A percentile compares a stretch with the other conserved stretches of the same genome.
Evolutionary conservation across 2,888 invertebrate genomes (phyloP).

Genomic region (Sepiola atlantica): DNA sequence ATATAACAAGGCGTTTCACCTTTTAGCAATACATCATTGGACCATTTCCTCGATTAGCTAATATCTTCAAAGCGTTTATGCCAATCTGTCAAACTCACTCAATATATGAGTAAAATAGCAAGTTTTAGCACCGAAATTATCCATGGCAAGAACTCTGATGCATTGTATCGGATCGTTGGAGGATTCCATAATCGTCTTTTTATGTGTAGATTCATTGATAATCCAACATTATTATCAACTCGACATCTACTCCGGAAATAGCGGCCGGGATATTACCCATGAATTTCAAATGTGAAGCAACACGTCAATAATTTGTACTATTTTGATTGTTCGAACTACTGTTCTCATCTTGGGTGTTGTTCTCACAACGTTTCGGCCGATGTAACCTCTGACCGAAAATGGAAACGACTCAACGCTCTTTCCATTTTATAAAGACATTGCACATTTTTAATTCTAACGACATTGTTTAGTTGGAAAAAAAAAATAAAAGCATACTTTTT

Average conservation of each 20-base stretch:
- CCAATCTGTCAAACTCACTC: background rate
- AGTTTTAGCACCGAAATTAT: background rate
- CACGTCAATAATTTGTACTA: background rate
- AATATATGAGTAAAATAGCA: background rate
- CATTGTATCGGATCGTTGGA: background rate
- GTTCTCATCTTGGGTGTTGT: no score
- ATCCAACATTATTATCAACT: background rate
- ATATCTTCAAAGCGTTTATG: background rate
- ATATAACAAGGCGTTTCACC: no score
- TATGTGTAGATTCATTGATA: background rate
- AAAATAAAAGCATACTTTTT: no score
- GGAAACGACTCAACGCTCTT: no score
- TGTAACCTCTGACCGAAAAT: no score
- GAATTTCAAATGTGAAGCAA: background rate
- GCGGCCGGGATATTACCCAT: background rate
- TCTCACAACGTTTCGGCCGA: no score
- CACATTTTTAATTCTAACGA: no score
- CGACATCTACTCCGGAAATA: background rate
- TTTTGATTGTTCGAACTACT: no score
- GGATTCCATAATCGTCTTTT: background rate
- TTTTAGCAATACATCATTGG: background rate
- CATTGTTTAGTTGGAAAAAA: no score
- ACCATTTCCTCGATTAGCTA: background rate
- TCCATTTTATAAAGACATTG: no score
- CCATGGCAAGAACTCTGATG: background rate